Base-by-base conservation (phyloP, 2,113 vertebrate species). In the Lasiurus borealis region DNA sequence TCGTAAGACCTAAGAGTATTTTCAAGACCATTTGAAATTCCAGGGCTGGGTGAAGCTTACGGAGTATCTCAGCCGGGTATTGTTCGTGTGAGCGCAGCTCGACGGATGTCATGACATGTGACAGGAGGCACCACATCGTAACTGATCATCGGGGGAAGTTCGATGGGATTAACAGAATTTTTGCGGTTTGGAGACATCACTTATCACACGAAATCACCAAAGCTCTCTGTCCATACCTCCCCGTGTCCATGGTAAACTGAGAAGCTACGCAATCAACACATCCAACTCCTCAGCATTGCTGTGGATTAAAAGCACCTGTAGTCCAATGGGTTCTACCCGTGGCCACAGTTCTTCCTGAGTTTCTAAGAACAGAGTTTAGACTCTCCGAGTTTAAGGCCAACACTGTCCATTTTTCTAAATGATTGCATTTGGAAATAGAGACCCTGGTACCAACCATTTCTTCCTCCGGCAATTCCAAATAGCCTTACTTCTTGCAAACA, bases 201-300 rank as follows among this genome's bases (percentile, higher is more conserved):
- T 92, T 23, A 76, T 88, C 77, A 82, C 8, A 13, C 54, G 90
- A 78, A 88, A 89, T 66, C 82, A 91, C 48, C 91, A 34, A 50
- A 52, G 52, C 3, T 0, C 95, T 73, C 94, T 66, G 93, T 34
- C 31, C 88, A 71, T 40, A 80, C 78, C 40, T 93, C 72, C 86
- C 83, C 88, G 73, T 93, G 96, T 85, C 94, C 64, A 88, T 73
- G 94, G 91, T 57, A 90, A 48, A 90, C 9, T 54, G 75, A 95
- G 87, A 90, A 90, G 95, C 91, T 95, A 96, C 0, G 85, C 94
- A 94, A 95, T 86, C 85, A 92, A 93, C 73, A 88, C 71, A 40
- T 83, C 88, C 88, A 96, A 50, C 69, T 40, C 87, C 92, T 83
- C 82, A 69, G 52, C 27, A 52, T 27, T 71, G 76, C 69, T 90